Evolutionary conservation across 2,113 vertebrate species (phyloP), one percentile per base, ranked within the genome.

Genomic region (Condylura cristata): DNA sequence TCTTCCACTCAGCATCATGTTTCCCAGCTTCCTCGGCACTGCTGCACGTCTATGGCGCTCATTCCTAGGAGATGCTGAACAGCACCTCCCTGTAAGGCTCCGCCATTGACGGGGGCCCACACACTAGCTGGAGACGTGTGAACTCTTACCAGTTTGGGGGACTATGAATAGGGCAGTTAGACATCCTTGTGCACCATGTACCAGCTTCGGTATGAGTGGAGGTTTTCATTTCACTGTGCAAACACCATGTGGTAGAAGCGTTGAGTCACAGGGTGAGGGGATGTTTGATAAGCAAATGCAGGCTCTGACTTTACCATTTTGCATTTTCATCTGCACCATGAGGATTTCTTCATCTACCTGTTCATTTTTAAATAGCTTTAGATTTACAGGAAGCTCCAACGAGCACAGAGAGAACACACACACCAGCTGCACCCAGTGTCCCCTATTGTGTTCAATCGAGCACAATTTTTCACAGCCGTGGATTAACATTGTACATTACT

Each of bases 381-480:
- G 61, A 63, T 63, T 63, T 63, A 12, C 61, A 30, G 11, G 20
- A n/a, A 30, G 28, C 10, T 32, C 32, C 61, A 65, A 65, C 14
- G 61, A 65, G 32, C 16, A 12, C 60, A 30, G 48, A 51, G 14
- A 48, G 46, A 8, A 56, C 11, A 71, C 58, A 26, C 22, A 44
- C 28, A 79, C 46, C 20, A 2, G 10, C 46, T 37, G 51, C 0
- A 66, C n/a, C 46, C n/a, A 39, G 46, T 51, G 75, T 72, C 6
- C 24, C 37, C 44, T 34, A 5, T 34, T 66, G 81, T 22, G 5
- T 76, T 70, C 30, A 28, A 51, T 63, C n/a, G 86, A 61, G 37
- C 63, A 66, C 10, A 32, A 24, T 72, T 86, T 84, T 91, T 81
- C 28, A 78, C 22, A 86, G 86, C 32, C 28, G 83, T 44, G 13